These are phyloP conservation scores for Myotis davidii DNA, from an alignment of 2,113 vertebrate species.

Conservation along the genomic window DNA sequence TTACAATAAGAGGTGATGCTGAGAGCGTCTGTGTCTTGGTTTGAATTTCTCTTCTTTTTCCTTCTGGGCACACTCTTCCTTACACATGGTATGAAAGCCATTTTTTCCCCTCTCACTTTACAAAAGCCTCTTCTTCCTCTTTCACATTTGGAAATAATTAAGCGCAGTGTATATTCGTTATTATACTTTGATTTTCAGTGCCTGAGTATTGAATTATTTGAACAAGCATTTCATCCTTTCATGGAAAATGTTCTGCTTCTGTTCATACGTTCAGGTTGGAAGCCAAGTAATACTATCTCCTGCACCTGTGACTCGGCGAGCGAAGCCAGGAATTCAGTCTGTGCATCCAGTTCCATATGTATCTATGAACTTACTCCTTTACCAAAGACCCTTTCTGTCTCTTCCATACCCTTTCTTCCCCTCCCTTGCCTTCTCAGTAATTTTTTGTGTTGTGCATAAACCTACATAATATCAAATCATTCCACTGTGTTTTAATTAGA, in stretches of 20 bases:
- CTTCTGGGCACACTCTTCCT: not conserved
- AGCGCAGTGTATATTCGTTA: not conserved
- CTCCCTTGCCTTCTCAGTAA: not conserved
- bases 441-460: not conserved
- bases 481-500: not conserved
- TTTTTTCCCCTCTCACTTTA: not conserved
- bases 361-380: not conserved
- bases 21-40: not conserved
- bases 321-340: not conserved
- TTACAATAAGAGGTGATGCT: not conserved
- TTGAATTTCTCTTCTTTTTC: not conserved
- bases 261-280: not conserved
- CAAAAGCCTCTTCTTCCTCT: not conserved
- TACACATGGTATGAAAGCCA: not conserved
- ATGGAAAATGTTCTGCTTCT: not conserved
- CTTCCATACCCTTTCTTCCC: rapidly evolving
- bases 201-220: not conserved
- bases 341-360: not conserved
- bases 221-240: not conserved
- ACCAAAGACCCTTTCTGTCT: not conserved
- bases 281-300: not conserved
- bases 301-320: not conserved
- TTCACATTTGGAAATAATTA: not conserved
- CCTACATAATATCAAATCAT: not conserved
- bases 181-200: not conserved